Evolutionary conservation across 2,113 vertebrate species (phyloP).

Genomic region (Aramus guarauna): DNA sequence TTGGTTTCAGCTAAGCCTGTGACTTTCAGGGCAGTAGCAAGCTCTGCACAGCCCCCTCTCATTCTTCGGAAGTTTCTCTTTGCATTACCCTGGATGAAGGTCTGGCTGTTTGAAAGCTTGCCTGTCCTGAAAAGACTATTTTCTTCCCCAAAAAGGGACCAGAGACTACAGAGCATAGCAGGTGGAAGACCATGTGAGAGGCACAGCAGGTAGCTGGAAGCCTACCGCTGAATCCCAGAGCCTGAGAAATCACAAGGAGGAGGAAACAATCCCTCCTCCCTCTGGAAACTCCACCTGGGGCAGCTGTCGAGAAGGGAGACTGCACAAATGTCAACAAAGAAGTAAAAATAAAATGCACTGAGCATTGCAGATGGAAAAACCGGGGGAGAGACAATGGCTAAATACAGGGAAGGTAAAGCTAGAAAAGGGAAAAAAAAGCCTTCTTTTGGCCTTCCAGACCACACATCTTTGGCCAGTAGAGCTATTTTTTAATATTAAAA

Average conservation of each 20-base stretch:
- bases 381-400: background rate
- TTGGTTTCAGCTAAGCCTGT: background rate
- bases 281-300: background rate
- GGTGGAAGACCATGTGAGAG: background rate
- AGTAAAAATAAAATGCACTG: background rate
- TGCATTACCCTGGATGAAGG: background rate
- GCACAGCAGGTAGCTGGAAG: background rate
- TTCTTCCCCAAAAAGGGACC: background rate
- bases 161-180: background rate
- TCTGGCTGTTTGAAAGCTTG: background rate
- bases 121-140: background rate
- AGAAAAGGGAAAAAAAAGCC: background rate
- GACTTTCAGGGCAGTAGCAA: background rate
- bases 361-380: background rate
- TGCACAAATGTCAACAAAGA: background rate
- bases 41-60: background rate
- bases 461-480: background rate
- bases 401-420: background rate
- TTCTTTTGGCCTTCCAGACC: background rate
- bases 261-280: background rate
- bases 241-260: background rate
- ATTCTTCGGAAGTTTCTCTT: background rate
- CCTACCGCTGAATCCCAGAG: background rate
- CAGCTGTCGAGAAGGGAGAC: background rate
- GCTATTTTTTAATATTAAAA: background rate